Conservation (phyloP, 2,888 invertebrate genomes). For the Oxycera nigricornis region DNA sequence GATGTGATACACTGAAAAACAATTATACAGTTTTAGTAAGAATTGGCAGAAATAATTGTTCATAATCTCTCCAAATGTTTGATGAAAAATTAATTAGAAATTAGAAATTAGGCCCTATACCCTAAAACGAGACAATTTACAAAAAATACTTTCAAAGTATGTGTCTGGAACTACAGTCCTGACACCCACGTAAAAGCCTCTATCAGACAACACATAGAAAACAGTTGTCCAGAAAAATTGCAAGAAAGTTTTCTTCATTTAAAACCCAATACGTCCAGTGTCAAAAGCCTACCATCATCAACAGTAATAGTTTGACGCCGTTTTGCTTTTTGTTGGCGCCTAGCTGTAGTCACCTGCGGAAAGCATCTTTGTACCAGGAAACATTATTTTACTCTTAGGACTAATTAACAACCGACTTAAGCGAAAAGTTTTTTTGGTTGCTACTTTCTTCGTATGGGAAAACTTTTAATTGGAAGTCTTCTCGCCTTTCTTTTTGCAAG, state of each 20-base stretch:
- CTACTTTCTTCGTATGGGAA: constrained; percentile 4
- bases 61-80: no score
- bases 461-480: constrained; percentile 9
- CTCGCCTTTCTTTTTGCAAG: neutral
- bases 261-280: neutral
- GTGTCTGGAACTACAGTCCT: no score
- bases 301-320: neutral
- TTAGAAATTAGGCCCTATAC: no score
- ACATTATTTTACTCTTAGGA: constrained; percentile 32
- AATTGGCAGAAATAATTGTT: no score
- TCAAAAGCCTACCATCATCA: neutral
- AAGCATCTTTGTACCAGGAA: constrained; percentile 5
- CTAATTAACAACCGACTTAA: constrained; percentile 13
- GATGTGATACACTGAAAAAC: no score
- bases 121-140: no score
- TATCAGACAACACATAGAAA: no score
- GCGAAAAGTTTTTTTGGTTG: neutral
- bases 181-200: no score
- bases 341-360: constrained; percentile 18
- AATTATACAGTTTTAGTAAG: no score
- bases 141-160: no score
- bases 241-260: neutral
- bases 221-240: no score
- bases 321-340: neutral
- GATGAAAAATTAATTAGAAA: no score